A percentile compares a stretch with the other conserved stretches of the same genome.
These are phyloP conservation scores for Oasisia sp. DNA, from an alignment of 2,888 invertebrate genomes.

Conservation along the genomic window DNA sequence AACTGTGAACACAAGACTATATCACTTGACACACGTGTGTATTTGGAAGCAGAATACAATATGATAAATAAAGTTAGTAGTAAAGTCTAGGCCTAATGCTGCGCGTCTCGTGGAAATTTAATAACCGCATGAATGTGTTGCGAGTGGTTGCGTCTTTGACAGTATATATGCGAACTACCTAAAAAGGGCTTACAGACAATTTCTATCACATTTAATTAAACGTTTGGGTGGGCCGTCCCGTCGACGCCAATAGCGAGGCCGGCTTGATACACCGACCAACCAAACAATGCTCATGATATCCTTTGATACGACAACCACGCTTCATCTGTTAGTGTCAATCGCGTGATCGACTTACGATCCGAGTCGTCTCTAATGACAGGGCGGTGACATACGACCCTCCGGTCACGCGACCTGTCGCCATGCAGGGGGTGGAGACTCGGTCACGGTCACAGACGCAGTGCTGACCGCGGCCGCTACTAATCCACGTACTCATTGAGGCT, in stretches of 20 bases:
- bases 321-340: not conserved
- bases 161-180: not conserved
- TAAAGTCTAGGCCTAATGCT: not conserved
- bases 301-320: not conserved
- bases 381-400: not conserved
- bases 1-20: too few species aligned
- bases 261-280: not conserved
- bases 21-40: too few species aligned
- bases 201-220: not conserved
- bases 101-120: not conserved
- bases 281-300: not conserved
- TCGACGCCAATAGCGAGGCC: not conserved
- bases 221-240: not conserved
- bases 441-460: not conserved
- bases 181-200: not conserved
- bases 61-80: too few species aligned
- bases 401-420: not conserved
- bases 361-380: not conserved
- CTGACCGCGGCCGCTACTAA: not conserved
- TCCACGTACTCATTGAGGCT: not conserved
- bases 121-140: not conserved
- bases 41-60: too few species aligned
- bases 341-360: not conserved
- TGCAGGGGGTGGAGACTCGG: not conserved
- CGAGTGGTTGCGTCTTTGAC: not conserved